Percentiles rank a stretch among this genome's conserved stretches.
These are phyloP conservation scores for Oryzias sinensis DNA, from an alignment of 2,797 vertebrate genomes.

Conservation along the genomic window DNA sequence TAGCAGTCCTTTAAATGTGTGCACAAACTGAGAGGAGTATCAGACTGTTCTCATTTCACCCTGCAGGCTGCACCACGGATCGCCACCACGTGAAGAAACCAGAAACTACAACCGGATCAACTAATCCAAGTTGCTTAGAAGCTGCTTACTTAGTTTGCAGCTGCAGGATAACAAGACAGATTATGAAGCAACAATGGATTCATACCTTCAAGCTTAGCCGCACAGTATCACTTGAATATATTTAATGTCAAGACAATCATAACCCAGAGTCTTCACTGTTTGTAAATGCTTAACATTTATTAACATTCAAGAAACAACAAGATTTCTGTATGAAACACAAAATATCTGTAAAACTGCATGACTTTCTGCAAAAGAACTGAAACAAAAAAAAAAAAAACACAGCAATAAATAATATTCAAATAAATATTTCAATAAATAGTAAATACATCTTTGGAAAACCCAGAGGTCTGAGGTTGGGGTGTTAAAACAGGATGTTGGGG, in stretches of 20 bases:
- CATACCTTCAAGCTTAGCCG: neutral
- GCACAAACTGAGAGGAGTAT: no score
- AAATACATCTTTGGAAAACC: slow-evolving; percentile 71
- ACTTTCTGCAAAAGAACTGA: slow-evolving; percentile 53
- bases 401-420: slow-evolving; percentile 67
- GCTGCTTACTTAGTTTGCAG: slow-evolving; percentile 26
- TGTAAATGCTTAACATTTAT: slow-evolving; percentile 57
- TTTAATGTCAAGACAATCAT: slow-evolving; percentile 15
- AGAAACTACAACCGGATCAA: slow-evolving; percentile 26
- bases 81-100: slow-evolving; percentile 78
- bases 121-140: slow-evolving; percentile 50
- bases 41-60: slow-evolving; percentile 28
- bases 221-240: slow-evolving; percentile 26
- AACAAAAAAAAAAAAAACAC: slow-evolving; percentile 42
- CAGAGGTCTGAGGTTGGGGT: slow-evolving; percentile 32
- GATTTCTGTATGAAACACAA: slow-evolving; percentile 42
- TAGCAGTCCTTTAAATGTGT: slow-evolving; percentile 6
- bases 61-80: slow-evolving; percentile 87
- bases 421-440: slow-evolving; percentile 56
- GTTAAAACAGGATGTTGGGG: slow-evolving; percentile 54
- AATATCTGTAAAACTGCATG: slow-evolving; percentile 53
- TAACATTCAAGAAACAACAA: slow-evolving; percentile 31
- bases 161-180: slow-evolving; percentile 25
- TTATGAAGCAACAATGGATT: slow-evolving; percentile 25
- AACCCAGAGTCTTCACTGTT: slow-evolving; percentile 48